Percentiles rank a stretch among this genome's conserved stretches.
These are phyloP conservation scores for Acheta domesticus DNA, from an alignment of 2,888 invertebrate species.

Conservation along the genomic window DNA sequence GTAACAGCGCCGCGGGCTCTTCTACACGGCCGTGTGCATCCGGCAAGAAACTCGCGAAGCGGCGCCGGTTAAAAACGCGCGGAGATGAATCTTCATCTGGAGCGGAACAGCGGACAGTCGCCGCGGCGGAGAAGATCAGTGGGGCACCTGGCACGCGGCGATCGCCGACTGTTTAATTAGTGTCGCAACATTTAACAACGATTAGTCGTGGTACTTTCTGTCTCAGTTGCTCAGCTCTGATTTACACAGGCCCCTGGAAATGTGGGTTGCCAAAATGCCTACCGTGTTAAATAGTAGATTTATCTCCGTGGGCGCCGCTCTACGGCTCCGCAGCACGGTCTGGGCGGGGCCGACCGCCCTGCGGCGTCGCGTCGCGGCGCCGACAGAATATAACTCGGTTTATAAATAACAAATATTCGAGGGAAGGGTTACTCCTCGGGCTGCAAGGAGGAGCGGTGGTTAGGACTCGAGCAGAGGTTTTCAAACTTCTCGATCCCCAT, in stretches of 20 bases:
- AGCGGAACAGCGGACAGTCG: not conserved
- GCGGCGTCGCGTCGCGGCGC: no score
- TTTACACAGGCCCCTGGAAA: not conserved
- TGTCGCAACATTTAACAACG: constrained; percentile 5
- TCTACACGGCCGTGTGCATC: no score
- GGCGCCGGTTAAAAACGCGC: not conserved
- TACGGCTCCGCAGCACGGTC: not conserved
- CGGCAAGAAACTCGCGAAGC: no score
- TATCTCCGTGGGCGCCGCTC: not conserved
- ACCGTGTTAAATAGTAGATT: constrained; percentile 18
- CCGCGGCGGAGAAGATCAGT: not conserved
- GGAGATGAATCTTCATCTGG: not conserved
- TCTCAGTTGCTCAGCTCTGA: constrained; percentile 2
- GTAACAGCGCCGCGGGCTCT: no score
- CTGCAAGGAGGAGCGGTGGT: no score
- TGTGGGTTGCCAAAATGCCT: constrained; percentile 18
- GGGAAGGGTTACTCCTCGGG: no score
- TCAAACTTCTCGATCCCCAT: no score
- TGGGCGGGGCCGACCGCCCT: not conserved
- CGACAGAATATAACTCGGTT: not conserved
- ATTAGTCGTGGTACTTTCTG: not conserved
- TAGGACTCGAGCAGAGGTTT: no score
- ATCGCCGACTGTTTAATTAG: not conserved
- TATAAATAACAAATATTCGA: not conserved
- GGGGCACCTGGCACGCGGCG: not conserved